These are phyloP conservation scores for Venturia canescens DNA, from an alignment of 1,140 invertebrate genomes.

Conservation along the genomic window DNA sequence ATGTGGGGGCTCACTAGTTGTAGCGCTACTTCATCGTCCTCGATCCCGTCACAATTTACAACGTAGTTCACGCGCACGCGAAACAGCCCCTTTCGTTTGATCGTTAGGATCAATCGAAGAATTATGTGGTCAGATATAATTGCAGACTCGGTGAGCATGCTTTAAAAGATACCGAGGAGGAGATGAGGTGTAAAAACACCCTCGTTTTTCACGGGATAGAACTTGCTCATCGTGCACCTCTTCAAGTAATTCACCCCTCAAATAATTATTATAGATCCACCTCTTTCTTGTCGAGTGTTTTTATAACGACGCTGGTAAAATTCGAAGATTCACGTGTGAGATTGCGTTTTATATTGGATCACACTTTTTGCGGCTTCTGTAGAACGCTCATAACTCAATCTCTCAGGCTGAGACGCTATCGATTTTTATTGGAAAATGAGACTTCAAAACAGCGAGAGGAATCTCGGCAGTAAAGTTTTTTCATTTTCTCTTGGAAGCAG, in stretches of 20 bases:
- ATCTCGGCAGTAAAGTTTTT: not conserved
- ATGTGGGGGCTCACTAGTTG: not conserved
- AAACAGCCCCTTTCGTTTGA: slow-evolving; percentile 18
- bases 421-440: not conserved
- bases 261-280: slow-evolving; percentile 39
- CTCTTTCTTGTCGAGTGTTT: slow-evolving; percentile 22
- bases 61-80: slow-evolving; percentile 6
- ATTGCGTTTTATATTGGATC: not conserved
- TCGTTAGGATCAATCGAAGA: slow-evolving; percentile 17
- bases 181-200: slow-evolving; percentile 17
- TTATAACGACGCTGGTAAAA: not conserved
- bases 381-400: not conserved
- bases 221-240: not conserved
- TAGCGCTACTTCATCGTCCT: slow-evolving; percentile 2
- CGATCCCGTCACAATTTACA: slow-evolving; percentile 19
- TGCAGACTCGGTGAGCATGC: not conserved
- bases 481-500: not conserved
- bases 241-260: not conserved
- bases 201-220: slow-evolving; percentile 17
- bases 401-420: no score
- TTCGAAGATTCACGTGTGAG: not conserved
- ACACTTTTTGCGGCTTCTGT: no score
- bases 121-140: slow-evolving; percentile 34
- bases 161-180: not conserved
- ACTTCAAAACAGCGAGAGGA: not conserved